phyloP scores from a whole-genome alignment of 2,888 invertebrate species.

The Elysia crispata region DNA sequence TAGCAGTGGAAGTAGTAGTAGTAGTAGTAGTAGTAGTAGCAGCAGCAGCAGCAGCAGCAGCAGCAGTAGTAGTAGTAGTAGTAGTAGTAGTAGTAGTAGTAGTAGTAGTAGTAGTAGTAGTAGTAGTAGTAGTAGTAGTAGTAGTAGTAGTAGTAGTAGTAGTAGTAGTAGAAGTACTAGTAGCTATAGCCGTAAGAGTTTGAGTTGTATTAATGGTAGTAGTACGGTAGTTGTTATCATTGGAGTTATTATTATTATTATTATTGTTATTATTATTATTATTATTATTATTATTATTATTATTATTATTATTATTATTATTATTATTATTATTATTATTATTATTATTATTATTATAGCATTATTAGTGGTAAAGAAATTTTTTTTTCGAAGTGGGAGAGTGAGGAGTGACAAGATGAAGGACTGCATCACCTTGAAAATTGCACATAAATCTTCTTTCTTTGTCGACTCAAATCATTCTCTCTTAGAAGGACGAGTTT shows the following conservation, averaged over 20 bases:
- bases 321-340: too few relatives aligned
- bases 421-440: too few relatives aligned
- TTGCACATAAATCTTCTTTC: too few relatives aligned
- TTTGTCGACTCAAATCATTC: too few relatives aligned
- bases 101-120: background rate
- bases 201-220: background rate
- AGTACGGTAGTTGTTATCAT: background rate
- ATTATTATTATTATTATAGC: too few relatives aligned
- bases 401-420: too few relatives aligned
- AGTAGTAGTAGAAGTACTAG: conserved; percentile 1
- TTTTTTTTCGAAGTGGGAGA: too few relatives aligned
- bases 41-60: background rate
- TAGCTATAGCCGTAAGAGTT: background rate
- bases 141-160: conserved; percentile 1
- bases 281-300: too few relatives aligned
- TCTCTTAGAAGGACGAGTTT: too few relatives aligned
- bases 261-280: background rate
- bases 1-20: background rate
- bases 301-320: too few relatives aligned
- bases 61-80: conserved; percentile 1
- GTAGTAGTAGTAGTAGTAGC: conserved; percentile 1
- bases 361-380: too few relatives aligned
- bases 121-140: conserved; percentile 1
- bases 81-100: conserved; percentile 1
- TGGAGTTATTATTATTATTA: too few relatives aligned